These are phyloP conservation scores for Lutjanus argentimaculatus DNA, from an alignment of 2,797 vertebrate genomes.

Conservation along the genomic window DNA sequence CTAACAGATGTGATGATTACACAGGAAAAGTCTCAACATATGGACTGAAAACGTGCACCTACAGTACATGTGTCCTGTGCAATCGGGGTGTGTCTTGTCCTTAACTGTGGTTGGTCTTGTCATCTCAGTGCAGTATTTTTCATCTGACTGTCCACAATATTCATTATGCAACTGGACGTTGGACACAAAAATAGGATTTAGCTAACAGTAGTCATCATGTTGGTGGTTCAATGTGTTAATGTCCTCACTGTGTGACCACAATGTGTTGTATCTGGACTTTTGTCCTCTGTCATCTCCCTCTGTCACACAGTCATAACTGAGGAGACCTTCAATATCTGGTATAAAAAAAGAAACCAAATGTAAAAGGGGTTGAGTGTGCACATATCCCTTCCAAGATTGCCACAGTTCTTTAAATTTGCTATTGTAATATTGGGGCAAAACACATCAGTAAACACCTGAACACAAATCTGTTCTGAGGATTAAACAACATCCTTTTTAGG, in stretches of 20 bases:
- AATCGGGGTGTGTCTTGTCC: background rate
- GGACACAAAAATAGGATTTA: conserved; percentile 19
- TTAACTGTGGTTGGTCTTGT: background rate
- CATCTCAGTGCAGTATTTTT: conserved; percentile 22
- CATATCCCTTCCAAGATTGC: background rate
- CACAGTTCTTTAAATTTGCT: background rate
- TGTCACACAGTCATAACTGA: conserved; percentile 6
- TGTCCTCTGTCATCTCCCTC: background rate
- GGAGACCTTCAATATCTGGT: background rate
- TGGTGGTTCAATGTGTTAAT: background rate
- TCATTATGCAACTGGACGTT: background rate
- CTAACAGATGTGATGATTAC: background rate
- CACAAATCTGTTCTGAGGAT: background rate
- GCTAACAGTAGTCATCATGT: conserved; percentile 1
- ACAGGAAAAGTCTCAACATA: background rate
- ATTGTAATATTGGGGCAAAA: background rate
- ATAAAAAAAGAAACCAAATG: background rate
- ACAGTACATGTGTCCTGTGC: background rate
- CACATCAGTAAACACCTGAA: background rate
- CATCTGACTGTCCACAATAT: background rate
- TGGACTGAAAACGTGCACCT: background rate
- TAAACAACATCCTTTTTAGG: background rate
- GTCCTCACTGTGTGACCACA: background rate
- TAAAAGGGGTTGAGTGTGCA: background rate
- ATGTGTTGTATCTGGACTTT: background rate